Base-by-base conservation (phyloP, 2,888 invertebrate genomes). In the Temnothorax unifasciatus region DNA sequence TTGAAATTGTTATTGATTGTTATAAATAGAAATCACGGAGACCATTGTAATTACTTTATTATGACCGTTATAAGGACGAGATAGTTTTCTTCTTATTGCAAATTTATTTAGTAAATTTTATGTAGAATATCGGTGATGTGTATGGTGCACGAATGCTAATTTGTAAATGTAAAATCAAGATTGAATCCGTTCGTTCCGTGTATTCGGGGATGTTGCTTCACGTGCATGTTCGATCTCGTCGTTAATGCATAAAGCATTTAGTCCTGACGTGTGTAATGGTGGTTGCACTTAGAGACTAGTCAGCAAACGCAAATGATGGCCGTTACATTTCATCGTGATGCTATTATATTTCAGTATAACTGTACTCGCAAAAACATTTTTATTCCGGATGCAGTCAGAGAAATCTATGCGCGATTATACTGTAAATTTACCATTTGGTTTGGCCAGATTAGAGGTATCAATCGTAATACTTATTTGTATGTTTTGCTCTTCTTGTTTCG, bases 231-330 rank as follows among this genome's bases (percentile, higher is more conserved):
- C 47, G 59, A 71, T 79, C 44, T 21, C 38, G 18, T 64, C 25
- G 71, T 71, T 71, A 79, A 81, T 81, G 47, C 73, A 73, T 81
- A 73, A 81, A 73, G 59, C 50, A 73, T 73, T 73, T 81, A 81
- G 50, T 38, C 50, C 18, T 50, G 63, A 63, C 75, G 41, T 61
- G 18, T 50, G 34, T 73, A 73, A 73, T 38, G 73, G 25, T 25
- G 50, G 73, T 8, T 50, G 47, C 59, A 73, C 47, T 71, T 73
- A 47, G 21, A 79, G 21, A 79, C 34, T 13, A 47, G 44, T 15
- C 29, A 21, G 41, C 18, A 13, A 34, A 73, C 38, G 59, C 47
- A 71, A 34, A 71, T 81, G n/a, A 21, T 59, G 47, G 47, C 13
- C 21, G 50, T 50, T 81, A 73, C 47, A 18, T 81, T 81, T 73